A percentile compares a stretch with the other conserved stretches of the same genome.
phyloP scores from a whole-genome alignment of 2,113 vertebrate species.

The Hippopotamus amphibius region DNA sequence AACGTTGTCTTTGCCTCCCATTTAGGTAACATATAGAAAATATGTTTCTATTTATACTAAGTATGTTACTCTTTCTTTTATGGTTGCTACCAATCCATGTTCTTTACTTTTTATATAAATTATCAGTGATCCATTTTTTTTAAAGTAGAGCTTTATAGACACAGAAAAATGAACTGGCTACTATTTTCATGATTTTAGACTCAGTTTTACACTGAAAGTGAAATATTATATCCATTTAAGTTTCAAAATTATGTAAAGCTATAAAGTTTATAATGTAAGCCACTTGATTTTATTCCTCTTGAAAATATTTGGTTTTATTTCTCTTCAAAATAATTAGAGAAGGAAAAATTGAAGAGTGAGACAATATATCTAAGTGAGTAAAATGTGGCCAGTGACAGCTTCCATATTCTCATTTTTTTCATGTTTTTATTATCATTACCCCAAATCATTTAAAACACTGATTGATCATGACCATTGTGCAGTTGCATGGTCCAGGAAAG shows the following conservation, averaged over 20 bases:
- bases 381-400: neutral
- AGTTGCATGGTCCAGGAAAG: neutral
- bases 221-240: neutral
- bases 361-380: neutral
- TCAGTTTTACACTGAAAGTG: neutral
- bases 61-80: neutral
- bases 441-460: neutral
- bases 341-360: neutral
- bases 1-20: neutral
- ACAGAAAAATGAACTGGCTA: neutral
- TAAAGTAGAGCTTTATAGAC: neutral
- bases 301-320: slow-evolving; percentile 4
- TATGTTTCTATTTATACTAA: neutral
- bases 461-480: neutral
- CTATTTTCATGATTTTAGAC: slow-evolving; percentile 26
- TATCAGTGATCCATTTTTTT: neutral
- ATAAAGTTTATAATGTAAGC: neutral
- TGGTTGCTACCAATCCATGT: neutral
- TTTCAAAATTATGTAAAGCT: neutral
- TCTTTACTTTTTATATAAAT: neutral
- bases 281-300: neutral
- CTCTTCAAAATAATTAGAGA: slow-evolving; percentile 2
- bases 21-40: neutral
- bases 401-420: neutral
- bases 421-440: neutral